These are phyloP conservation scores for Lophura nycthemera DNA, from an alignment of 2,113 vertebrate genomes.

Conservation along the genomic window DNA sequence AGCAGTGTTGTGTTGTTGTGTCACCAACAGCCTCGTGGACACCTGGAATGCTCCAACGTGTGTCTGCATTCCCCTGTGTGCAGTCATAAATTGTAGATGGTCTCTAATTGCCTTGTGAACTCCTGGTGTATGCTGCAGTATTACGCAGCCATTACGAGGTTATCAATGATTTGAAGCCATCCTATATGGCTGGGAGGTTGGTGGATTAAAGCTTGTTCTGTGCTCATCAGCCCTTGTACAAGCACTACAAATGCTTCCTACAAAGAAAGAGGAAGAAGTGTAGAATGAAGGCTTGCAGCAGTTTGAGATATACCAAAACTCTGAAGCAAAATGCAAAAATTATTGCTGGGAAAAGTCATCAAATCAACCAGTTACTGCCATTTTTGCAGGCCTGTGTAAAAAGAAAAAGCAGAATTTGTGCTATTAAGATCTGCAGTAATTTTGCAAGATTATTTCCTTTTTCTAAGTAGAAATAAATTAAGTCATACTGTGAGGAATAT, in stretches of 20 bases:
- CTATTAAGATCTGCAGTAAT: neutral
- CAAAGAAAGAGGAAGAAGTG: neutral
- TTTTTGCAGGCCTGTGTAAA: neutral
- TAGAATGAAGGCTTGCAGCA: neutral
- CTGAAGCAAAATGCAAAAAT: neutral
- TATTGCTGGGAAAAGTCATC: neutral
- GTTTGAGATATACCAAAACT: neutral
- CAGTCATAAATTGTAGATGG: accelerated
- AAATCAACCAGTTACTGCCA: neutral
- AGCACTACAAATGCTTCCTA: neutral
- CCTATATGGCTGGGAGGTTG: neutral
- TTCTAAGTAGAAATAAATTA: constrained; percentile 37
- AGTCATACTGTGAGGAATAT: constrained; percentile 14
- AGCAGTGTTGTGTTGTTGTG: neutral
- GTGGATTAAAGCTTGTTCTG: neutral
- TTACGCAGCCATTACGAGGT: neutral
- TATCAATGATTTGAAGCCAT: neutral
- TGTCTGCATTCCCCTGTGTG: neutral
- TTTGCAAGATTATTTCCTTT: constrained; percentile 1
- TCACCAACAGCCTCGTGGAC: neutral
- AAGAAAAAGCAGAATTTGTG: neutral
- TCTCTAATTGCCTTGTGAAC: neutral
- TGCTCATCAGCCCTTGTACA: neutral
- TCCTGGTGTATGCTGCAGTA: neutral
- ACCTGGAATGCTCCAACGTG: neutral